Conservation (phyloP, 2,888 invertebrate genomes). For the Callimorpha dominula region DNA sequence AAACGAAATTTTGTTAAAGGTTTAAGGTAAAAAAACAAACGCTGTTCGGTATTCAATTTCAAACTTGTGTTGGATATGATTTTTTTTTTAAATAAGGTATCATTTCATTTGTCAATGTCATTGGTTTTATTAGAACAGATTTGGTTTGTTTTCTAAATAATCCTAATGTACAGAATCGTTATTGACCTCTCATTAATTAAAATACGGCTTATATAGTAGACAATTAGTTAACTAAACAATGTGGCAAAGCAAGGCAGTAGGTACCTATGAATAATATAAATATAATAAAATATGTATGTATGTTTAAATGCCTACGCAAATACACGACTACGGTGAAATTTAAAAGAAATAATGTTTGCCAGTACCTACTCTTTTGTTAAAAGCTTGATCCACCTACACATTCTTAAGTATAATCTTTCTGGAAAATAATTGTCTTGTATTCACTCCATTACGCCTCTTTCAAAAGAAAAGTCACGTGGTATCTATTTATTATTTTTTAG, state of each 20-base stretch:
- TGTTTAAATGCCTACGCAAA: background rate
- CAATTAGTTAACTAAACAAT: background rate
- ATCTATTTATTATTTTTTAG: background rate
- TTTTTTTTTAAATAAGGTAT: background rate
- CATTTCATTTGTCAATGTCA: background rate
- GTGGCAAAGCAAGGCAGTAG: background rate
- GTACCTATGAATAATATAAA: background rate
- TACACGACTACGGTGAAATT: background rate
- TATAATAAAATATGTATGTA: background rate
- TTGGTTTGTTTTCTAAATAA: no score
- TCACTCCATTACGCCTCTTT: slow-evolving; percentile 1
- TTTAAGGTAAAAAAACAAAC: slow-evolving; percentile 2
- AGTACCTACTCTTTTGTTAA: background rate
- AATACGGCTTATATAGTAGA: background rate
- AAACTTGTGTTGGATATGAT: background rate
- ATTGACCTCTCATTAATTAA: background rate
- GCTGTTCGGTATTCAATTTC: background rate
- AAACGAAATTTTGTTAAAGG: slow-evolving; percentile 38
- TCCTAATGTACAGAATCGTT: background rate
- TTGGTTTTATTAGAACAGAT: background rate
- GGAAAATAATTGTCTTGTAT: background rate
- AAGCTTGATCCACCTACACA: slow-evolving; percentile 1
- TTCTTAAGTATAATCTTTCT: background rate
- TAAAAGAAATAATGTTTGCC: background rate
- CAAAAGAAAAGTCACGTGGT: background rate